Evolutionary conservation across 1,140 invertebrate genomes (phyloP), one percentile per base, ranked within the genome.

Genomic region (Drosophila jambulina): DNA sequence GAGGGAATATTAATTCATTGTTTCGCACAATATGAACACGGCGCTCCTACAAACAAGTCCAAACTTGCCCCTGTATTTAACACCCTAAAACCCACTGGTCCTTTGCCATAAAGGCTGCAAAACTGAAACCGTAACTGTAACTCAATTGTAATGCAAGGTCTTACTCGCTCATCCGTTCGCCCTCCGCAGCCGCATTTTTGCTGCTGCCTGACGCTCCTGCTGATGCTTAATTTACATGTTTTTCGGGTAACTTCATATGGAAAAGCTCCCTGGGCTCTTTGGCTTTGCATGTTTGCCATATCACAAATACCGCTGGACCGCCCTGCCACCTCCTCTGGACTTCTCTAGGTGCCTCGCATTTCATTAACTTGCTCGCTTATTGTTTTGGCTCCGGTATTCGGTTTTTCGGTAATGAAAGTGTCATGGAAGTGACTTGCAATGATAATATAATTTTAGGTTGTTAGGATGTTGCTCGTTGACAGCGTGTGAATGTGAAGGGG

Each of bases 111-210:
- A 74, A 53, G 59, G 60, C 84, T 69, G 43, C 80, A 74, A 32
- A 78, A 68, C 83, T 69, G 62, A 76, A 84, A 84, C 57, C 68
- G 69, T 59, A 85, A 85, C 80, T 86, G 84, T 87, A 87, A 87
- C 84, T 87, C 84, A 90, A 90, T 88, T 88, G 84, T 81, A 88
- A 84, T 84, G 85, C 85, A 80, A 84, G 84, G 84, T 87, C 84
- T 88, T 84, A 64, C 70, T 56, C 70, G 75, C 65, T 69, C 82
- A 86, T 75, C 78, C 63, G 42, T 27, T 23, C 27, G 10, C 36
- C 29, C 43, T 25, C 63, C 27, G 19, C 19, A 36, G 32, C 51
- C 51, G 34, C 32, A 43, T 19, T 29, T 43, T 57, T 46, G 49
- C 23, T n/a, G 25, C 23, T 27, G 23, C 17, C 46, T 34, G 29